Percentiles rank a stretch among this genome's conserved stretches.
phyloP scores from a whole-genome alignment of 2,888 invertebrate genomes.

The Tiphia femorata region DNA sequence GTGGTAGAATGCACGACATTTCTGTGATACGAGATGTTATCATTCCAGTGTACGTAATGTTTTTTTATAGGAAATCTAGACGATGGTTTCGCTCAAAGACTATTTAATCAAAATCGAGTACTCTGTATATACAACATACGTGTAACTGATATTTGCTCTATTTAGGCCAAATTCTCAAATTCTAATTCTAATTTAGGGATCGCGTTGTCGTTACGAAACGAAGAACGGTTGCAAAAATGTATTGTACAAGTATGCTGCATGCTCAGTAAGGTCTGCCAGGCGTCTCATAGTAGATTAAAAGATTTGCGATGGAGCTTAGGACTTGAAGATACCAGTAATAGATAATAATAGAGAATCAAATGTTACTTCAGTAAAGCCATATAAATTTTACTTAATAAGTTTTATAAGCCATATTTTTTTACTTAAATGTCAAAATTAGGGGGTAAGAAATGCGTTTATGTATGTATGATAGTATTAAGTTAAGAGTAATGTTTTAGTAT shows the following conservation, averaged over 20 bases:
- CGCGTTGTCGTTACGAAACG: not conserved
- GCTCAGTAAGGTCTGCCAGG: not conserved
- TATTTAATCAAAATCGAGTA: conserved; percentile 34
- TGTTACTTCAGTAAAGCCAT: conserved; percentile 12
- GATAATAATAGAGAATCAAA: conserved; percentile 14
- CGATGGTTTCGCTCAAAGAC: conserved; percentile 36
- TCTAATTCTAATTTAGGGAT: not conserved
- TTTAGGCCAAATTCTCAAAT: not conserved
- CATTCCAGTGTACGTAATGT: conserved; percentile 44
- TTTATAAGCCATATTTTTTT: conserved; percentile 28
- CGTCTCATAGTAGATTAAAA: conserved; percentile 12
- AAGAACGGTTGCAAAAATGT: not conserved
- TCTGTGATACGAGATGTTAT: conserved; percentile 47
- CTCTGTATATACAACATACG: conserved; percentile 25
- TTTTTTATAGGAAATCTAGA: conserved; percentile 24
- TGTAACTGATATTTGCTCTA: not conserved
- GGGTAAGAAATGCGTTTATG: conserved; percentile 20
- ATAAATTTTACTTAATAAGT: conserved; percentile 19
- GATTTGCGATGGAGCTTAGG: conserved; percentile 8
- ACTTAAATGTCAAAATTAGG: conserved; percentile 34
- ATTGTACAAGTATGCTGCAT: too few species aligned
- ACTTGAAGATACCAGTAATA: conserved; percentile 13
- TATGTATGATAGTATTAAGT: conserved; percentile 17
- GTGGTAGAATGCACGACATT: conserved; percentile 26
- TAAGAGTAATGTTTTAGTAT: conserved; percentile 13